Evolutionary conservation across 2,797 vertebrate genomes (phyloP).

Genomic region (Sebastolobus altivelis): DNA sequence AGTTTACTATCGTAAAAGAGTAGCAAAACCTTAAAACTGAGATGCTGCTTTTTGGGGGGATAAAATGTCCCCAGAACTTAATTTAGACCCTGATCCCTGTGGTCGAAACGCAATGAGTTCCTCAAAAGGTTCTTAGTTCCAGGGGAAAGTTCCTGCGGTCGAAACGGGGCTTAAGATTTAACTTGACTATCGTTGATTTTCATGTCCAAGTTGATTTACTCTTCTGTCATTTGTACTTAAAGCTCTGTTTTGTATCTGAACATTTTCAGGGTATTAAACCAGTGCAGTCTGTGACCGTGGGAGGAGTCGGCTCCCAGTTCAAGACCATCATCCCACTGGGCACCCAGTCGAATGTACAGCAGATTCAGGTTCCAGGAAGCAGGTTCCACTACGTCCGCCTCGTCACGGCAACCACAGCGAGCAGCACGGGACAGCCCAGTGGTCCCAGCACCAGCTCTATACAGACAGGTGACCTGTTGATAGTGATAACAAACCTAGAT

Average conservation of each 20-base stretch:
- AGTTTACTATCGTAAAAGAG: not conserved
- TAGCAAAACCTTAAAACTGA: not conserved
- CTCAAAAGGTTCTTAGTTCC: not conserved
- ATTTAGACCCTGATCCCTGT: too few relatives aligned
- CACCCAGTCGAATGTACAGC: constrained; percentile 94
- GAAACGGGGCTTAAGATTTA: not conserved
- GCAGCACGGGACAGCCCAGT: constrained; percentile 84
- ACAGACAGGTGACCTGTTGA: constrained; percentile 88
- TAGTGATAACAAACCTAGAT: not conserved
- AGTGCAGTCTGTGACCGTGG: constrained; percentile 93
- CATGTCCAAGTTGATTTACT: not conserved
- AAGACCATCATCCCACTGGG: constrained; percentile 97
- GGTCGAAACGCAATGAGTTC: too few relatives aligned
- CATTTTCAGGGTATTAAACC: constrained; percentile 89
- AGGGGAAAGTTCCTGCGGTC: too few relatives aligned
- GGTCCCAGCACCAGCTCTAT: constrained; percentile 91
- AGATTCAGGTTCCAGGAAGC: constrained; percentile 98
- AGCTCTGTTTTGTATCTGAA: not conserved
- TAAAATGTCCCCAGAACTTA: too few relatives aligned
- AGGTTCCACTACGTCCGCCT: constrained; percentile 98
- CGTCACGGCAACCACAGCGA: constrained; percentile 93
- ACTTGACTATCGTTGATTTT: not conserved
- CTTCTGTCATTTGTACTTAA: not conserved
- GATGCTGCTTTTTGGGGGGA: too few relatives aligned
- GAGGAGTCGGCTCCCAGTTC: constrained; percentile 92